These are phyloP conservation scores for Rhinopithecus roxellana DNA, from an alignment of 2,113 vertebrate genomes.

Conservation along the genomic window DNA sequence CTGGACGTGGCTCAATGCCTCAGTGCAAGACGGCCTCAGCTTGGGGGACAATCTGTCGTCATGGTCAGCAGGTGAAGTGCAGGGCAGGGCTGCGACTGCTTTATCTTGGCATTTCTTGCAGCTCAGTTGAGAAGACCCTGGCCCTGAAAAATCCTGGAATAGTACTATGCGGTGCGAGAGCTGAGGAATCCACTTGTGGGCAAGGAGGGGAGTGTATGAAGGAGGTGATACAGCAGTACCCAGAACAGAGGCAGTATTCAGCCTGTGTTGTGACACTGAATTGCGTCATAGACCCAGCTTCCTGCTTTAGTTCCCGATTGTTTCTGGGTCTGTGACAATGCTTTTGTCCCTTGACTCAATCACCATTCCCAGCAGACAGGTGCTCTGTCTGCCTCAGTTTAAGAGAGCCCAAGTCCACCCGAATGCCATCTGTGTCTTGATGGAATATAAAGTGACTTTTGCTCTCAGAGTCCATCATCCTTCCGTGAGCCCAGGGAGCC, in stretches of 20 bases:
- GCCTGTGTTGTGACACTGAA: not conserved
- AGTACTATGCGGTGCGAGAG: no score
- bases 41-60: accelerated
- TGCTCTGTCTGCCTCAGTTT: not conserved
- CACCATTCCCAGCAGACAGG: not conserved
- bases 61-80: no score
- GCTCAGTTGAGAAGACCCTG: not conserved
- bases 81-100: not conserved
- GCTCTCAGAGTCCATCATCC: not conserved
- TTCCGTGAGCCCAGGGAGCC: no score
- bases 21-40: accelerated
- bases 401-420: not conserved
- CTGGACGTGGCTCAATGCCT: not conserved
- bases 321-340: not conserved
- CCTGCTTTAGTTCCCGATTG: accelerated
- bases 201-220: no score
- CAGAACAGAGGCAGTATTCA: no score
- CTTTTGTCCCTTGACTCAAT: no score
- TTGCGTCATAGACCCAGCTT: not conserved
- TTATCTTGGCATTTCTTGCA: not conserved
- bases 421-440: not conserved
- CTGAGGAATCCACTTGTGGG: no score
- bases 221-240: no score
- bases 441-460: no score
- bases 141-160: no score